Evolutionary conservation across 2,888 invertebrate species (phyloP).

Genomic region (Protodeltote pygarga): DNA sequence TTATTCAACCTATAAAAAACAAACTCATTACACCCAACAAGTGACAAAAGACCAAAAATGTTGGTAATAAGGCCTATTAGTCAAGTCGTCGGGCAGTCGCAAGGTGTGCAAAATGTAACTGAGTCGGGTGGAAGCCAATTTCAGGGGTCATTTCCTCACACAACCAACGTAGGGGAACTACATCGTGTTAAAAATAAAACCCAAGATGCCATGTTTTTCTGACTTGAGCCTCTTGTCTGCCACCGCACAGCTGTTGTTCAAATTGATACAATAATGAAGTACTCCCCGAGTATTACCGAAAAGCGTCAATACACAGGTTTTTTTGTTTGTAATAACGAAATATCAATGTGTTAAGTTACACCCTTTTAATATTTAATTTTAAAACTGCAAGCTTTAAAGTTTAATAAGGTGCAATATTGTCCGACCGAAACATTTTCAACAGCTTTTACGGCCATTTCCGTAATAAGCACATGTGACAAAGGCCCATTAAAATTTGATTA

Average conservation of each 20-base stretch:
- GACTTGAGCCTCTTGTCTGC: constrained; percentile 38
- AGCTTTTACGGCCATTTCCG: constrained; percentile 41
- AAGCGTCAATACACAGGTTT: constrained; percentile 15
- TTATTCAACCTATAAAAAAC: constrained; percentile 50
- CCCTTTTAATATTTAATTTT: constrained; percentile 7
- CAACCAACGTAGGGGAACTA: constrained; percentile 63
- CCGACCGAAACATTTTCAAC: constrained; percentile 12
- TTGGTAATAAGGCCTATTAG: constrained; percentile 76
- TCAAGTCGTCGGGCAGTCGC: constrained; percentile 69
- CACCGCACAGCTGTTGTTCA: constrained; percentile 65
- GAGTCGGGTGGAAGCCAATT: constrained; percentile 75
- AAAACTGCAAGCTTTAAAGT: constrained; percentile 8
- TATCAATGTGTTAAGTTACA: constrained; percentile 33
- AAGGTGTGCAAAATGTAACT: constrained; percentile 78
- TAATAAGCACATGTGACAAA: constrained; percentile 53
- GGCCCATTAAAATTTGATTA: constrained; percentile 60
- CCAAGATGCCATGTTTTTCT: constrained; percentile 56
- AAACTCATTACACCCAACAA: constrained; percentile 60
- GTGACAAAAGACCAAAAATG: constrained; percentile 72
- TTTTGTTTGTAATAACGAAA: constrained; percentile 26
- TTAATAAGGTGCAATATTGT: constrained; percentile 7
- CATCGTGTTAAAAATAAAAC: constrained; percentile 65
- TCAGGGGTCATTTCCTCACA: constrained; percentile 83
- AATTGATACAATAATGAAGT: constrained; percentile 50
- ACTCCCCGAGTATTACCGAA: constrained; percentile 26